These are phyloP conservation scores for Pangasius sanitwongsei DNA, from an alignment of 2,797 vertebrate genomes.

Conservation along the genomic window DNA sequence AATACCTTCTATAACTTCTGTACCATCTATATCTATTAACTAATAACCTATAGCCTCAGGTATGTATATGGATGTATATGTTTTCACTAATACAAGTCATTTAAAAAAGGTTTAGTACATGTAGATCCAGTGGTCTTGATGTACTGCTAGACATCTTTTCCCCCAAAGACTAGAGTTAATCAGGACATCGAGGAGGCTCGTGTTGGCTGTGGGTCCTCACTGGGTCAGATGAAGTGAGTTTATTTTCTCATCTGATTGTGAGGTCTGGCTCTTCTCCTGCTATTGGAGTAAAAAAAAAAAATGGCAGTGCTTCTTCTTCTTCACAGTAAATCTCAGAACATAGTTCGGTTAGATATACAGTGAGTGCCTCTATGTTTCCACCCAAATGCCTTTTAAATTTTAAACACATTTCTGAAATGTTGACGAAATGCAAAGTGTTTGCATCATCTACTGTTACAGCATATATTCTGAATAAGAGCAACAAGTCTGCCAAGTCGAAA, in stretches of 20 bases:
- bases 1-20: background rate
- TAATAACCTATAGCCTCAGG: background rate
- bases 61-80: background rate
- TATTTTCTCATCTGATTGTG: constrained; percentile 49
- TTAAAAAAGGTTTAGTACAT: background rate
- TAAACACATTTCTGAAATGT: background rate
- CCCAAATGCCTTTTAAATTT: background rate
- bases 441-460: background rate
- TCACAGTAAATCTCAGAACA: background rate
- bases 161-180: background rate
- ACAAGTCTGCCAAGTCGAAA: background rate
- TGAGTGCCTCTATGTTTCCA: background rate
- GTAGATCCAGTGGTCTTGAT: background rate
- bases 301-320: background rate
- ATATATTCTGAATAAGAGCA: background rate
- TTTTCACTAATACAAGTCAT: background rate
- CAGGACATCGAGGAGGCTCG: background rate
- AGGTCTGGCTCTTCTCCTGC: background rate
- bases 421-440: background rate
- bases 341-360: background rate
- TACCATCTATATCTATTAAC: background rate
- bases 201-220: background rate
- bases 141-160: background rate
- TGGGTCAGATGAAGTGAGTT: constrained; percentile 9
- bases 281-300: background rate